A percentile compares a stretch with the other conserved stretches of the same genome.
Evolutionary conservation across 2,797 vertebrate genomes (phyloP).

Genomic region (Anolis apletophallus): DNA sequence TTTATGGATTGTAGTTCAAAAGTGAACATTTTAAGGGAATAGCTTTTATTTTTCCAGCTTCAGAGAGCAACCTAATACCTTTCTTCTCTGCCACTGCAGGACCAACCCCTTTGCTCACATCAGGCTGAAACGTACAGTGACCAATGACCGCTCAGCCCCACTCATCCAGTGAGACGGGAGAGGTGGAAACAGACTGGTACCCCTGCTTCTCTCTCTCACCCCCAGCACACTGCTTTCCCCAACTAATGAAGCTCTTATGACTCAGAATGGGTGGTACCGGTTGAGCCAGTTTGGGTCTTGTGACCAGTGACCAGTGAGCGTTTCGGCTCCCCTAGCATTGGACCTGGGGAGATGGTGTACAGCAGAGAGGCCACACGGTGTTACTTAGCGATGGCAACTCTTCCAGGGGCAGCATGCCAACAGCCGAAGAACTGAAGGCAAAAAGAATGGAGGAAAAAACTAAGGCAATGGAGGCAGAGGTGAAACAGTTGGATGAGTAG

Average conservation of each 20-base stretch:
- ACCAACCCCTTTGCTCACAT: constrained; percentile 87
- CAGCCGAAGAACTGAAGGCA: not conserved
- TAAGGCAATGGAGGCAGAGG: not conserved
- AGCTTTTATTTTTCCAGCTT: not conserved
- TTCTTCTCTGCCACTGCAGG: constrained; percentile 64
- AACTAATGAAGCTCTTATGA: not conserved
- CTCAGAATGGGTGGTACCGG: not conserved
- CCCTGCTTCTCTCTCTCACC: not conserved
- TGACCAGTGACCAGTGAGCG: not conserved
- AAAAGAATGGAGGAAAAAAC: not conserved
- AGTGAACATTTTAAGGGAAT: not conserved
- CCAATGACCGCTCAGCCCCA: constrained; percentile 89
- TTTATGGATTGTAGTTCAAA: not conserved
- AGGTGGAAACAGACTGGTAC: not conserved
- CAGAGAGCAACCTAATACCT: not conserved
- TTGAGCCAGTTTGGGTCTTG: not conserved
- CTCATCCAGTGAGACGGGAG: constrained; percentile 80
- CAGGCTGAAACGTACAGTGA: constrained; percentile 86
- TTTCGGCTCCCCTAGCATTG: not conserved
- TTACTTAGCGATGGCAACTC: no score
- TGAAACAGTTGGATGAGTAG: not conserved
- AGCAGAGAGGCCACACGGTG: not conserved
- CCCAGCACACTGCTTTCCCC: not conserved
- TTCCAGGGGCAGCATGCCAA: not conserved
- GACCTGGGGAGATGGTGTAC: not conserved